Base-by-base conservation (phyloP, 2,797 vertebrate species). In the Clarias platycephalus region DNA sequence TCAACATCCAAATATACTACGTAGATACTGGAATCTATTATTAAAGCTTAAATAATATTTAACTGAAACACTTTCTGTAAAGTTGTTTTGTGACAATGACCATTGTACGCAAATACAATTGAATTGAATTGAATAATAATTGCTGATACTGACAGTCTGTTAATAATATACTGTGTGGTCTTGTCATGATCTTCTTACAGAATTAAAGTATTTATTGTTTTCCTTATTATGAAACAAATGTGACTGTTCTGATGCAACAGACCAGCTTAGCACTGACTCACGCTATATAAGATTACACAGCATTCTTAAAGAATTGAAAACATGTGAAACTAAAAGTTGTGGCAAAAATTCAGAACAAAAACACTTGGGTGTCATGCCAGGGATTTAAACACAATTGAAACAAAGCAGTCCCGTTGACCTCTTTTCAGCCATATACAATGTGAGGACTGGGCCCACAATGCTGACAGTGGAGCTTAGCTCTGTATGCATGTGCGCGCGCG, bases 391-490 rank as follows among this genome's bases (percentile, higher is more conserved):
- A 91, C 88, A 89, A 91, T 89, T 89, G 88, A 91, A 88, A 90
- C 85, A 86, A 88, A 89, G 84, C 84, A 90, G 91, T 79, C 82
- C 79, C 90, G 88, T 84, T 80, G 90, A 89, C 72, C 84, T 53
- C 77, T 88, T 87, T 88, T 88, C 64, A 89, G 66, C 66, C 60
- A n/a, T 83, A 80, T 88, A 90, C 92, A 93, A 93, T 93, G 91
- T 88, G 88, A 89, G 88, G 87, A 85, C 87, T 55, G 67, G 84
- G 86, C 75, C 84, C 87, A 91, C 90, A 94, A 86, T 95, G 94
- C 94, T 95, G 94, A 95, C 92, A 87, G 81, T 91, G 86, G 88
- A 82, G 90, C 88, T 91, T 90, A 91, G 87, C 88, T 88, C 85
- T 70, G 78, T 88, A 85, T 81, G 74, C 64, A 75, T 71, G 28